A percentile compares a stretch with the other conserved stretches of the same genome.
These are phyloP conservation scores for Lerista edwardsae DNA, from an alignment of 2,797 vertebrate genomes.

Conservation along the genomic window DNA sequence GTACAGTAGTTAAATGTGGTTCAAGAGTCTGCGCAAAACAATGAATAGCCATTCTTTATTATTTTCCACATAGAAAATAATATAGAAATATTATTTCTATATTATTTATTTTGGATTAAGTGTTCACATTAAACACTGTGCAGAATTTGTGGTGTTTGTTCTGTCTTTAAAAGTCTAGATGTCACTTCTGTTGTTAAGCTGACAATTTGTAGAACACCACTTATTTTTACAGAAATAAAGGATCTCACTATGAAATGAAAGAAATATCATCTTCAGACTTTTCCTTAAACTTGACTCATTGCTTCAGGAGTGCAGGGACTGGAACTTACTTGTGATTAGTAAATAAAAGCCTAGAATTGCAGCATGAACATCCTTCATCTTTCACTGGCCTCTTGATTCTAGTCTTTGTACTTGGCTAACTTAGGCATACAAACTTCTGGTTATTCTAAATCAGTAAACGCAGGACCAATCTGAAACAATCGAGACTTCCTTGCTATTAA, in stretches of 20 bases:
- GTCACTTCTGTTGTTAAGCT: background rate
- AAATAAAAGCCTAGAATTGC: background rate
- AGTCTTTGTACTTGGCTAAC: background rate
- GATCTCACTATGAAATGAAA: background rate
- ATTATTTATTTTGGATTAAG: too few species aligned
- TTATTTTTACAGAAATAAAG: conserved; percentile 26
- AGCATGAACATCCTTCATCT: background rate
- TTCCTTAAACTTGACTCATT: too few species aligned
- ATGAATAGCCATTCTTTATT: background rate
- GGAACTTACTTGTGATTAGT: too few species aligned
- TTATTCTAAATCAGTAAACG: background rate
- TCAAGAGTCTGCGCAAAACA: background rate
- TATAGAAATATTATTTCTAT: too few species aligned
- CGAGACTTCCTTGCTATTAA: background rate
- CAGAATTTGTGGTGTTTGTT: background rate
- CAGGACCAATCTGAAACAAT: background rate
- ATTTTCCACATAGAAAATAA: background rate
- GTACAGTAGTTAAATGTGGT: background rate
- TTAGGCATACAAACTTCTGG: background rate
- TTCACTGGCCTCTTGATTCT: too few species aligned
- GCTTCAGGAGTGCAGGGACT: too few species aligned
- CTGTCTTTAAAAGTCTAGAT: background rate
- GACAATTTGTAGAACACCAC: background rate
- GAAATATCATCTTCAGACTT: too few species aligned
- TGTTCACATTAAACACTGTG: background rate